A percentile compares a stretch with the other conserved stretches of the same genome.
phyloP scores from a whole-genome alignment of 1,140 invertebrate genomes.

The Samia ricini region DNA sequence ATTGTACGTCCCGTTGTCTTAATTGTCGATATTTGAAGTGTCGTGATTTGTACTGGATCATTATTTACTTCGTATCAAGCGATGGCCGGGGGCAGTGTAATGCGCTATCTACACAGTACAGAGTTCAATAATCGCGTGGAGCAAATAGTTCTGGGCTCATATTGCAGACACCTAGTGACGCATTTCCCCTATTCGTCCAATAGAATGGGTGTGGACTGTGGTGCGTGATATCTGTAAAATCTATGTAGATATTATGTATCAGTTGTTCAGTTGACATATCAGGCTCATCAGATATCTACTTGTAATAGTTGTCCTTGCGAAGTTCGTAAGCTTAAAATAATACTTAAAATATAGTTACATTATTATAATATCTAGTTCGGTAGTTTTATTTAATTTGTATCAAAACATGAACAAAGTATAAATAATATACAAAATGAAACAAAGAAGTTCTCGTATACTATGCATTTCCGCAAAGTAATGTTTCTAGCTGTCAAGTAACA shows the following conservation, averaged over 20 bases:
- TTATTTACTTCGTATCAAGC: neutral
- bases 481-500: neutral
- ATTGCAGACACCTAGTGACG: slow-evolving; percentile 13
- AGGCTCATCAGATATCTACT: too few species aligned
- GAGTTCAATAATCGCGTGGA: slow-evolving; percentile 22
- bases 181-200: neutral
- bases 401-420: neutral
- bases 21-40: neutral
- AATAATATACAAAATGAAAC: neutral
- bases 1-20: neutral
- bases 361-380: too few species aligned
- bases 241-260: too few species aligned
- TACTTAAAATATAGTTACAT: too few species aligned
- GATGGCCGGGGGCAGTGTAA: neutral
- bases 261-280: neutral
- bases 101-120: neutral
- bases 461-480: neutral
- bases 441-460: neutral
- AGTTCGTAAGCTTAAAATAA: too few species aligned
- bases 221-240: neutral
- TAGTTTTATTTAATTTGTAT: neutral
- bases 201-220: neutral
- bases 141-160: slow-evolving; percentile 20
- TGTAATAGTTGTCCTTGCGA: too few species aligned
- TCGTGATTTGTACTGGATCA: neutral